These are phyloP conservation scores for Apis mellifera DNA, from an alignment of 1,140 invertebrate genomes.

Conservation along the genomic window DNA sequence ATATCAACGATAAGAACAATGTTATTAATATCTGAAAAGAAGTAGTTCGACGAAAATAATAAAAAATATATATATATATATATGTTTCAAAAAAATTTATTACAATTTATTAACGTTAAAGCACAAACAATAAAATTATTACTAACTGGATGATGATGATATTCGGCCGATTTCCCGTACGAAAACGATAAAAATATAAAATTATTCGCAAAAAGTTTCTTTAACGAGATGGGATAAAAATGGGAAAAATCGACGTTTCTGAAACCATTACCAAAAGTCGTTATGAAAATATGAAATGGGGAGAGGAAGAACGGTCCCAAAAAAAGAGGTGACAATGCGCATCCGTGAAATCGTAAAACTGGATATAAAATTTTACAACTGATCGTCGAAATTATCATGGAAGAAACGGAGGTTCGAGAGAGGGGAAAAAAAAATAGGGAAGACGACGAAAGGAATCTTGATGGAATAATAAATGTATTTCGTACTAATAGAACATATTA, in stretches of 20 bases:
- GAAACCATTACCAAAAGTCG: too few relatives aligned
- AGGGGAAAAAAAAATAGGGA: not conserved
- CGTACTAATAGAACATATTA: not conserved
- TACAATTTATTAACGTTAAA: too few relatives aligned
- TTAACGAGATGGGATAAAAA: too few relatives aligned
- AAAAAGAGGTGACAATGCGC: not conserved
- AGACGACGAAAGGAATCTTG: slow-evolving; percentile 8
- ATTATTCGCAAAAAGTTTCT: too few relatives aligned
- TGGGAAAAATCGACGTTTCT: too few relatives aligned
- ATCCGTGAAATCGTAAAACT: not conserved
- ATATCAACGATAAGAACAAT: too few relatives aligned
- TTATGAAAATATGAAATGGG: too few relatives aligned
- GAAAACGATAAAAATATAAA: too few relatives aligned
- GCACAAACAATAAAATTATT: not conserved
- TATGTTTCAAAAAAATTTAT: too few relatives aligned
- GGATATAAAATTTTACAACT: not conserved
- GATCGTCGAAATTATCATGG: not conserved
- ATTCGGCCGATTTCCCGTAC: not conserved
- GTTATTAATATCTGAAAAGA: too few relatives aligned
- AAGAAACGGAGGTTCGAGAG: not conserved
- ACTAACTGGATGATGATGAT: not conserved
- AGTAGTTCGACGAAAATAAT: too few relatives aligned
- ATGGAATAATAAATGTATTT: slow-evolving; percentile 26
- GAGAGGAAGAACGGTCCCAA: not conserved
- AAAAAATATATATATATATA: not conserved